phyloP scores from a whole-genome alignment of 2,888 invertebrate species.

The Meiosimyza platycephala region DNA sequence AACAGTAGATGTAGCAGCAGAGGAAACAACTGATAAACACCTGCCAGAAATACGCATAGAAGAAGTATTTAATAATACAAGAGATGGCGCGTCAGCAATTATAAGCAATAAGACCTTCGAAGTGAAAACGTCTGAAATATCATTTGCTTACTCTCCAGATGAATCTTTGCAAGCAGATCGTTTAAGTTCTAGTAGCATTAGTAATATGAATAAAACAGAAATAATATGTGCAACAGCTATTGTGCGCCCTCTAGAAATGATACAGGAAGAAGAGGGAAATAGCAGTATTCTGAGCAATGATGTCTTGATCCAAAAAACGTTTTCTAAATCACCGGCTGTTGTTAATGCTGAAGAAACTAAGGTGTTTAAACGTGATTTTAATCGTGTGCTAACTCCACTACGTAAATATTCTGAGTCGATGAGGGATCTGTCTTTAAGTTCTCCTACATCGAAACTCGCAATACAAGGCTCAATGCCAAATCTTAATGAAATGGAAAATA shows the following conservation, averaged over 20 bases:
- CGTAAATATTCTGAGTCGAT: constrained; percentile 65
- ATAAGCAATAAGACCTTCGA: constrained; percentile 62
- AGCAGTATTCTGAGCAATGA: constrained; percentile 20
- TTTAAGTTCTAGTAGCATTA: constrained; percentile 30
- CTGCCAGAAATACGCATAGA: constrained; percentile 42
- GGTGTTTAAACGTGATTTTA: constrained; percentile 60
- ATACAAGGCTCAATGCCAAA: constrained; percentile 67
- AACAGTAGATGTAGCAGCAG: constrained; percentile 32
- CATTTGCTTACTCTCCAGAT: constrained; percentile 50
- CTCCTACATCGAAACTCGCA: constrained; percentile 51
- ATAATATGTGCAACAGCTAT: constrained; percentile 52
- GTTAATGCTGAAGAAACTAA: constrained; percentile 36
- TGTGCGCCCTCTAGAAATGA: constrained; percentile 56
- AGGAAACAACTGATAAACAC: constrained; percentile 44
- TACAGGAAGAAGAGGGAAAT: constrained; percentile 58
- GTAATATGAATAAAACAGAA: constrained; percentile 56
- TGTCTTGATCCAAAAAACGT: constrained; percentile 9
- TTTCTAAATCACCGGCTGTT: constrained; percentile 20
- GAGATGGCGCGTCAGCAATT: constrained; percentile 26
- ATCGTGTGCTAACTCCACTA: constrained; percentile 61
- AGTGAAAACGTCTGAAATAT: constrained; percentile 51
- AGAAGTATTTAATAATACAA: constrained; percentile 40
- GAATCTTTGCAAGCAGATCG: constrained; percentile 43
- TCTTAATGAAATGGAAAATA: constrained; percentile 63
- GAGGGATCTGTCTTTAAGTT: constrained; percentile 60